Conservation (phyloP, 2,113 vertebrate genomes). For the Tyto alba region DNA sequence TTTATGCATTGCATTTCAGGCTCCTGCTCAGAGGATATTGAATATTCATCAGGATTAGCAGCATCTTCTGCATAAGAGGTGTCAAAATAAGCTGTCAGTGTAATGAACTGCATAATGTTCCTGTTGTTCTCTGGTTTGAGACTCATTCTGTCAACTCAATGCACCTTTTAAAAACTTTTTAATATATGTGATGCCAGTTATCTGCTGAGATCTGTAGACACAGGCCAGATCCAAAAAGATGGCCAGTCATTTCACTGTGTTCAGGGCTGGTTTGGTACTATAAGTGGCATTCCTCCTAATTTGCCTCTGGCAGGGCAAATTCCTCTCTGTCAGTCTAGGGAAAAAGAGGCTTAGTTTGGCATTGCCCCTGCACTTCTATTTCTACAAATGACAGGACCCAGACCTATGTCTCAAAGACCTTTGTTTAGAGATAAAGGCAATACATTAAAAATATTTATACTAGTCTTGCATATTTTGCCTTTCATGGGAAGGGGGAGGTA, state of each 20-base stretch:
- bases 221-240: not conserved
- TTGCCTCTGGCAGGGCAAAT: not conserved
- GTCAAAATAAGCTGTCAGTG: not conserved
- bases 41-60: conserved; percentile 38
- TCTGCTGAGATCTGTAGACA: not conserved
- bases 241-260: not conserved
- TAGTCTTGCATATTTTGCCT: not conserved
- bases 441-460: not conserved
- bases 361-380: not conserved
- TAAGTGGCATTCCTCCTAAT: not conserved
- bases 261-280: not conserved
- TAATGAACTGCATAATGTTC: not conserved
- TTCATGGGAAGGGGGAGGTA: not conserved
- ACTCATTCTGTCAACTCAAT: not conserved
- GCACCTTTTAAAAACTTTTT: not conserved
- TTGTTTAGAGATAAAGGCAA: not conserved
- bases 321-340: not conserved
- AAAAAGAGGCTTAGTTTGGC: not conserved
- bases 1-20: conserved; percentile 14
- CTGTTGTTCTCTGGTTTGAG: not conserved
- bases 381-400: not conserved
- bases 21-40: not conserved
- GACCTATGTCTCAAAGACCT: not conserved
- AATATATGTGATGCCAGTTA: not conserved
- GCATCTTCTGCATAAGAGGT: not conserved